Evolutionary conservation across 2,888 invertebrate species (phyloP).

Genomic region (Deilephila elpenor): DNA sequence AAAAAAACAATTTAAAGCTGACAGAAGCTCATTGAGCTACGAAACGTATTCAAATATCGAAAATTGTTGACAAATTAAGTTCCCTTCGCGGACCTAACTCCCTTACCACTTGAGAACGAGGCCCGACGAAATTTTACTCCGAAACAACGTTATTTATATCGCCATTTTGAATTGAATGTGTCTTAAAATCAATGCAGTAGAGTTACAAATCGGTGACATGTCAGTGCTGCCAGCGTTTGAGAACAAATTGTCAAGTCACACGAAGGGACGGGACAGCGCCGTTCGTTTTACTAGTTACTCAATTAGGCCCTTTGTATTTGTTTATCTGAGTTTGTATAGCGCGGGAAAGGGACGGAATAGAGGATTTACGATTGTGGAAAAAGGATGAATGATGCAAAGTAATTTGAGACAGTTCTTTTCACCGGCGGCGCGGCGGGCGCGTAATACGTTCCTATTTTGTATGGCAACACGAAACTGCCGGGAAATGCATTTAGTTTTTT

Average conservation of each 20-base stretch:
- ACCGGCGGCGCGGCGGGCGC: conserved; percentile 62
- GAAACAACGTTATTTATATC: conserved; percentile 43
- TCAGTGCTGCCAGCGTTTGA: conserved; percentile 36
- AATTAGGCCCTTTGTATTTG: conserved; percentile 86
- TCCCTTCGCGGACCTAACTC: conserved; percentile 77
- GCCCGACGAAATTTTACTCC: conserved; percentile 76
- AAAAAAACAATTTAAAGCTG: conserved; percentile 80
- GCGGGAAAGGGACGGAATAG: conserved; percentile 60
- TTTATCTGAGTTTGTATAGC: conserved; percentile 84
- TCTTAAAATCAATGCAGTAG: conserved; percentile 42
- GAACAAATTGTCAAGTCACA: conserved; percentile 58
- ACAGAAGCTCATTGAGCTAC: conserved; percentile 82
- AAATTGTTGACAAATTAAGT: conserved; percentile 85
- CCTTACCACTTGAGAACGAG: conserved; percentile 81
- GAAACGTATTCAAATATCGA: conserved; percentile 84
- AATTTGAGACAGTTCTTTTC: conserved; percentile 85
- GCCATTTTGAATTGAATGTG: conserved; percentile 29
- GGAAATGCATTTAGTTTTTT: conserved; percentile 80
- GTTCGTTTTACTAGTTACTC: conserved; percentile 85
- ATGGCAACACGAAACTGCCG: conserved; percentile 81
- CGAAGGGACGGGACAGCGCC: conserved; percentile 80
- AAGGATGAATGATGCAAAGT: conserved; percentile 67
- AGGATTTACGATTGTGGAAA: conserved; percentile 43
- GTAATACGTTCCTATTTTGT: conserved; percentile 84
- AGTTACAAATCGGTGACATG: conserved; percentile 44